Base-by-base conservation (phyloP, 2,113 vertebrate species). In the Periophthalmodon schlosseri region DNA sequence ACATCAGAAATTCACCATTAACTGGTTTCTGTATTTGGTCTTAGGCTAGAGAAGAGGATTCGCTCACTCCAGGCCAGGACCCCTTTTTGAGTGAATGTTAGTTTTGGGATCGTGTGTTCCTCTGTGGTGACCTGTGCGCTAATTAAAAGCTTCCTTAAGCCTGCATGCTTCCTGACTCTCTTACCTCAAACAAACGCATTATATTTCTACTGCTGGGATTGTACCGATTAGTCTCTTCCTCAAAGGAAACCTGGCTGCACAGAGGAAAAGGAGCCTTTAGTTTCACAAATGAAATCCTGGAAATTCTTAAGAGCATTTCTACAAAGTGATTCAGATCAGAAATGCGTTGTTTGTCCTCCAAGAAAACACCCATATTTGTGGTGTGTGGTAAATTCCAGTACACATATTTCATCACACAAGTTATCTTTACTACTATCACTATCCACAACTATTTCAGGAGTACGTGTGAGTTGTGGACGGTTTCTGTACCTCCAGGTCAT, bases 141-240 rank as follows among this genome's bases (percentile, higher is more conserved):
- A 86, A 74, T 87, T 87, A 76, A 85, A 83, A 28, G 84, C 91
- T 94, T 95, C 91, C 90, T 87, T 90, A 86, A 86, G 68, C 78
- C 74, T 84, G 78, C 79, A 89, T n/a, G 9, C 52, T 56, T 93
- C 93, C 91, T 84, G 90, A 10, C 84, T 92, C 90, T 83, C 87
- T 77, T 70, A 74, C 91, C 83, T 91, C 81, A 81, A 81, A 76
- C 77, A 69, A 81, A 76, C 77, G 68, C 75, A 87, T 86, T 91
- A 88, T 95, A 91, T 94, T 93, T 91, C 90, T 91, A 79, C 52
- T 56, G n/a, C 20, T 21, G 52, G 20, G 74, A 78, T 82, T 87
- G 87, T 73, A 75, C 80, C 79, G 93, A 95, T 95, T 91, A 70
- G 76, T 72, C 89, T 95, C 89, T 94, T 15, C 16, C 76, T 86